Percentiles rank a stretch among this genome's conserved stretches.
These are phyloP conservation scores for Oncorhynchus tshawytscha DNA, from an alignment of 2,113 vertebrate species.

Conservation along the genomic window DNA sequence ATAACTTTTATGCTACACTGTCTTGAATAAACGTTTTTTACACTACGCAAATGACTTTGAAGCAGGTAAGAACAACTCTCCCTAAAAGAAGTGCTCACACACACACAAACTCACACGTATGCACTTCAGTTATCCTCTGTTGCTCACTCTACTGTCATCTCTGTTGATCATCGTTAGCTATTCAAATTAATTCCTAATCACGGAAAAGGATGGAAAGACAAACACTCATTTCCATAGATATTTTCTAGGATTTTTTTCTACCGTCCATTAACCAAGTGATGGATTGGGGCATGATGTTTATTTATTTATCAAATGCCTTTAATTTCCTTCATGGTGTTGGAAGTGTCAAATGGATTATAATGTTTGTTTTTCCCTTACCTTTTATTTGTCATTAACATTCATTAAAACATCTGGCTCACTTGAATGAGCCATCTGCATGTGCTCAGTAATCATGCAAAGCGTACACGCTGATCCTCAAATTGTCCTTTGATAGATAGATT, in stretches of 20 bases:
- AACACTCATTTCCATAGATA: conserved; percentile 76
- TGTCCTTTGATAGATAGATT: conserved; percentile 36
- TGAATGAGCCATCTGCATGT: conserved; percentile 72
- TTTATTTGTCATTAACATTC: conserved; percentile 80
- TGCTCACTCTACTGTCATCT: conserved; percentile 60
- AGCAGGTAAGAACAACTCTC: conserved; percentile 17
- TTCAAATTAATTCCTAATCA: conserved; percentile 78
- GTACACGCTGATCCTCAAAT: conserved; percentile 59
- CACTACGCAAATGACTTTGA: conserved; percentile 1
- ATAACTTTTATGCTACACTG: neutral
- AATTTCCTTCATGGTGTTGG: conserved; percentile 57
- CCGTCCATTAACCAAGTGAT: conserved; percentile 71
- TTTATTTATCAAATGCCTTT: conserved; percentile 71
- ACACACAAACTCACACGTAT: conserved; percentile 30
- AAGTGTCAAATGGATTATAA: conserved; percentile 72
- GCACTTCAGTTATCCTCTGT: conserved; percentile 38
- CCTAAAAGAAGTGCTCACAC: conserved; percentile 22
- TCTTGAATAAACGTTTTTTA: neutral
- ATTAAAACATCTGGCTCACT: conserved; percentile 79
- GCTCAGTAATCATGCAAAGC: conserved; percentile 51
- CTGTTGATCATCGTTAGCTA: conserved; percentile 72
- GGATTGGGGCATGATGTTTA: conserved; percentile 70
- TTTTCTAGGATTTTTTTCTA: conserved; percentile 57
- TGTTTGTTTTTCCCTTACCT: conserved; percentile 72
- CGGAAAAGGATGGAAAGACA: conserved; percentile 69